Evolutionary conservation across 92 coral and sea anemone species (phyloP).

Genomic region (Isaurus tuberculatus): DNA sequence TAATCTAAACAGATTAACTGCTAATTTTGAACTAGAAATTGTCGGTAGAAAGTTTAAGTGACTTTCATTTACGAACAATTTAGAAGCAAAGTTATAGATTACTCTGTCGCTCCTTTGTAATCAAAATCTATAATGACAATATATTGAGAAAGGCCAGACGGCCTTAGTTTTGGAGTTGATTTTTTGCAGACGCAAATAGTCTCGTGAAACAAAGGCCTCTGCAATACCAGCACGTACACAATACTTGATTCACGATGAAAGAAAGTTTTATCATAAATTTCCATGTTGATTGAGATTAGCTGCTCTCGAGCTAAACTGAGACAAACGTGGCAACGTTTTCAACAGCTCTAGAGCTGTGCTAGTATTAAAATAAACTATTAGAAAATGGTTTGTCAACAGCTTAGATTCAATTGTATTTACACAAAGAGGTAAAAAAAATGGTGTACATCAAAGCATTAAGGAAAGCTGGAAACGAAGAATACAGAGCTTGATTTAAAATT

Average conservation of each 20-base stretch:
- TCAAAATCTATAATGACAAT: constrained; percentile 2
- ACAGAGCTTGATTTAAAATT: not conserved
- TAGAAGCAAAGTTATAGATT: too few species aligned
- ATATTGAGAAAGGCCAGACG: not conserved
- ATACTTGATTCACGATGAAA: not conserved
- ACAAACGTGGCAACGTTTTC: not conserved
- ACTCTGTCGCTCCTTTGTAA: not conserved
- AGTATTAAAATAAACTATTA: not conserved
- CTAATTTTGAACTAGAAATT: too few species aligned
- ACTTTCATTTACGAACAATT: too few species aligned
- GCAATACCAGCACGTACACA: not conserved
- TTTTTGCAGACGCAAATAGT: not conserved
- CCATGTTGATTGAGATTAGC: constrained; percentile 27
- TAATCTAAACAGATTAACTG: too few species aligned
- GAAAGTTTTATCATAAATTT: not conserved
- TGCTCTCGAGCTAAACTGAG: constrained; percentile 7
- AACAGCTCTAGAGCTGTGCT: constrained; percentile 7
- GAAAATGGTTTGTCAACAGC: not conserved
- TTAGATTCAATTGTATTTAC: not conserved
- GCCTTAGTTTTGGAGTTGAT: not conserved
- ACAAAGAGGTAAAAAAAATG: not conserved
- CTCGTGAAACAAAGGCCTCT: not conserved
- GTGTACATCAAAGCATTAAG: not conserved
- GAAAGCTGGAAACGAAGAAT: not conserved
- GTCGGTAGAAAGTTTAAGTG: too few species aligned